A percentile compares a stretch with the other conserved stretches of the same genome.
These are phyloP conservation scores for Anoncus sp. DNA, from an alignment of 2,888 invertebrate species.

Conservation along the genomic window DNA sequence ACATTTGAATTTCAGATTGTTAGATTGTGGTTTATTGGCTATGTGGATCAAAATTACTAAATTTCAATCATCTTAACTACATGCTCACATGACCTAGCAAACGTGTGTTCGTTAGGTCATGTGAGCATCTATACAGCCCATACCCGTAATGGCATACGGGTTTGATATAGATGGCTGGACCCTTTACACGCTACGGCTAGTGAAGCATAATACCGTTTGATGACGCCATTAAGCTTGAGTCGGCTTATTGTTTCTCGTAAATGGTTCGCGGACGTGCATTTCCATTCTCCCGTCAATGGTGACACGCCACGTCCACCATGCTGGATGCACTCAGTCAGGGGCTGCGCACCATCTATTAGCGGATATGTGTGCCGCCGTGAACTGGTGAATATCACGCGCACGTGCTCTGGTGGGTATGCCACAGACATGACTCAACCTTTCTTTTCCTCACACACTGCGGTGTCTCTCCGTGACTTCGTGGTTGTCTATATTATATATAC, in stretches of 20 bases:
- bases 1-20: background rate
- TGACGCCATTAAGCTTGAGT: constrained; percentile 75
- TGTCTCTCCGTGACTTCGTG: constrained; percentile 10
- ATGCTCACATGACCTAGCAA: constrained; percentile 13
- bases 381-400: constrained; percentile 44
- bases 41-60: constrained; percentile 25
- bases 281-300: constrained; percentile 39
- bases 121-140: constrained; percentile 18
- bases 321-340: constrained; percentile 26
- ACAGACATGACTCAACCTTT: constrained; percentile 44
- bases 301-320: constrained; percentile 23
- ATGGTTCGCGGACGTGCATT: constrained; percentile 69
- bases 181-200: constrained; percentile 52
- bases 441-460: constrained; percentile 22
- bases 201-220: constrained; percentile 75
- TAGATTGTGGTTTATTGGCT: constrained; percentile 9
- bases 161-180: constrained; percentile 36
- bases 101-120: constrained; percentile 8
- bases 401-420: constrained; percentile 36
- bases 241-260: constrained; percentile 79
- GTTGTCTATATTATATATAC: no score
- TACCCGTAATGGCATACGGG: constrained; percentile 27
- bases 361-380: constrained; percentile 14
- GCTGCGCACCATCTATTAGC: constrained; percentile 8
- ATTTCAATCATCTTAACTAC: constrained; percentile 14